Base-by-base conservation (phyloP, 2,797 vertebrate genomes). In the Poliocrania exsul region DNA sequence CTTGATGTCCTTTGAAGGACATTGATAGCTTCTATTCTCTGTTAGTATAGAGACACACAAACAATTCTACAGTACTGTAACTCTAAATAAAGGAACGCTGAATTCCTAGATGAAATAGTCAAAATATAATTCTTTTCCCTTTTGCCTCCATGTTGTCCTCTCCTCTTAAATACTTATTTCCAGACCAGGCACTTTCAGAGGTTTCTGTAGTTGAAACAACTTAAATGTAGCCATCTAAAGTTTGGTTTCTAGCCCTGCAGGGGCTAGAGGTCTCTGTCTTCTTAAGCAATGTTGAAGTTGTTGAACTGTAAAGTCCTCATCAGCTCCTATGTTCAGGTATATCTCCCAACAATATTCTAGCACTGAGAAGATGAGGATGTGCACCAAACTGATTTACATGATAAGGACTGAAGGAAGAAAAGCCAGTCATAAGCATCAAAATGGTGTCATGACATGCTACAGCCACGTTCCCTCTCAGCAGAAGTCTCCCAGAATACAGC, bases 131-230 rank as follows among this genome's bases (percentile, higher is more conserved):
- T 10, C 10, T 65, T 40, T 8, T 72, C 10, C 6, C 6, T 35
- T 83, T 78, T 73, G 4, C 2, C 8, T 4, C 7, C 0, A 1
- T 50, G 7, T 50, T 73, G 2, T 42, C 11, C 4, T 33, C 13
- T 80, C 5, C 9, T 61, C 6, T 77, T 15, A 83, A 62, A 78
- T 47, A 3, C 2, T 65, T 67, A 12, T 69, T 88, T 61, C 37
- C 24, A 86, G 18, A 12, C 19, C 5, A 47, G 26, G 9, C 15
- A 51, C 4, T 71, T 83, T 64, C 40, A 83, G 53, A 81, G 3
- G 4, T 49, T 74, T 83, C 49, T 74, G 14, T 33, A 13, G 10
- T 28, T 78, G 14, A 16, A 80, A 50, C 2, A 78, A 54, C 49
- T 69, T 50, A 26, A 73, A 6, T 47, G 14, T 4, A 70, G 19